Conservation (phyloP, 1,140 invertebrate species). For the Drosophila dunni region DNA sequence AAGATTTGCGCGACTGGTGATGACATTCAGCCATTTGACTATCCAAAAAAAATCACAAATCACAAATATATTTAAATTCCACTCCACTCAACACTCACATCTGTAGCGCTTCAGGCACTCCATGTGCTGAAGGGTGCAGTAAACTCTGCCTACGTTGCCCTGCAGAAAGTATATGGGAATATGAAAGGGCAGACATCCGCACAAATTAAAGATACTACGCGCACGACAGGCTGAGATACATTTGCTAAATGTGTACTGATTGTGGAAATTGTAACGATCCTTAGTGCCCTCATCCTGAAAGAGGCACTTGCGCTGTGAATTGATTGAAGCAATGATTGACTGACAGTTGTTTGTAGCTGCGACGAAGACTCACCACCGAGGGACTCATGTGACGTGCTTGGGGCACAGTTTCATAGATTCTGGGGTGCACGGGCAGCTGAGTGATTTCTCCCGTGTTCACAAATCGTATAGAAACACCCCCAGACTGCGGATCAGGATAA, state of each 20-base stretch:
- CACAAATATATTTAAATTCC: conserved; percentile 19
- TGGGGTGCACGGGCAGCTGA: conserved; percentile 53
- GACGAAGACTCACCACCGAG: conserved; percentile 45
- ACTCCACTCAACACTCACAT: conserved; percentile 59
- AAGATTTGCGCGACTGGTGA: conserved; percentile 70
- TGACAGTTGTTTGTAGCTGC: not conserved
- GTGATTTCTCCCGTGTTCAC: conserved; percentile 47
- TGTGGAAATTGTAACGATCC: conserved; percentile 74
- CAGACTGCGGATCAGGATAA: conserved; percentile 68
- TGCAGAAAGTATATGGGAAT: conserved; percentile 83
- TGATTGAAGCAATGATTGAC: conserved; percentile 22
- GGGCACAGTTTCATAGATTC: conserved; percentile 64
- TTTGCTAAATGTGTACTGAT: conserved; percentile 82
- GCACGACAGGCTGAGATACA: conserved; percentile 86
- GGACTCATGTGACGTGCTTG: conserved; percentile 60
- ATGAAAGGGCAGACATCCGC: conserved; percentile 86
- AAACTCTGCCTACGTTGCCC: conserved; percentile 56
- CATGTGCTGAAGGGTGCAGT: conserved; percentile 75
- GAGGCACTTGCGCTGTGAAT: conserved; percentile 71
- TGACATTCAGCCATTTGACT: conserved; percentile 84
- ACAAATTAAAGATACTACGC: conserved; percentile 85
- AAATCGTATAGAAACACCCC: conserved; percentile 58
- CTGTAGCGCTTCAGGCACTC: conserved; percentile 73
- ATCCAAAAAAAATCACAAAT: conserved; percentile 12
- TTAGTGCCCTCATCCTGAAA: conserved; percentile 73